phyloP scores from a whole-genome alignment of 2,113 vertebrate genomes.

The Megalops atlanticus region DNA sequence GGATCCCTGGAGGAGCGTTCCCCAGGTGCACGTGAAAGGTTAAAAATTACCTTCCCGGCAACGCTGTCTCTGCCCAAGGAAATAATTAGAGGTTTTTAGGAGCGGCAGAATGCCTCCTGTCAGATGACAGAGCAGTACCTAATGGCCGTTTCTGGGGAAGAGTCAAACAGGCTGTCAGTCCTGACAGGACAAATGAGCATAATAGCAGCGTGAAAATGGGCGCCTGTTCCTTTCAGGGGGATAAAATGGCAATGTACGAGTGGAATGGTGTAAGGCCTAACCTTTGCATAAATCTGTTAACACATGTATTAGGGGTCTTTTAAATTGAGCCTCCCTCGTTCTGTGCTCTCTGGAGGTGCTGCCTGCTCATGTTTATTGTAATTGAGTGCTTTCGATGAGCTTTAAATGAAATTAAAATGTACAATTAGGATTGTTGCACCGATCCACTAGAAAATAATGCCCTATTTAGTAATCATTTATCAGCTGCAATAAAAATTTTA shows the following conservation, averaged over 20 bases:
- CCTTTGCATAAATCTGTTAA: constrained; percentile 88
- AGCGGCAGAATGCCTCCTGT: constrained; percentile 90
- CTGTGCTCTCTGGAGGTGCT: neutral
- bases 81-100: constrained; percentile 99
- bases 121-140: constrained; percentile 96
- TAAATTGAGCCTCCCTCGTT: constrained; percentile 37
- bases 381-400: neutral
- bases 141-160: constrained; percentile 97
- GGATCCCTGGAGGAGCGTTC: constrained; percentile 95
- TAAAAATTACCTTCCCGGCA: constrained; percentile 99
- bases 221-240: constrained; percentile 79
- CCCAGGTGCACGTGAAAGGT: constrained; percentile 99
- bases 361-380: constrained; percentile 14
- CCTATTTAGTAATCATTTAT: neutral
- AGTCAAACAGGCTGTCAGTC: constrained; percentile 95
- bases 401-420: constrained; percentile 10
- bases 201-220: constrained; percentile 94
- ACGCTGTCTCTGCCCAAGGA: constrained; percentile 93
- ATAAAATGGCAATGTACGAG: constrained; percentile 90
- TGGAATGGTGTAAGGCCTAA: constrained; percentile 90
- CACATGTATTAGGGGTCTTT: constrained; percentile 64
- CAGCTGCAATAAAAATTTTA: neutral
- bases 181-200: constrained; percentile 96
- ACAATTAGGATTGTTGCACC: neutral
- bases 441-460: neutral